These are phyloP conservation scores for Melanaphis sacchari DNA, from an alignment of 1,140 invertebrate genomes.

Conservation along the genomic window DNA sequence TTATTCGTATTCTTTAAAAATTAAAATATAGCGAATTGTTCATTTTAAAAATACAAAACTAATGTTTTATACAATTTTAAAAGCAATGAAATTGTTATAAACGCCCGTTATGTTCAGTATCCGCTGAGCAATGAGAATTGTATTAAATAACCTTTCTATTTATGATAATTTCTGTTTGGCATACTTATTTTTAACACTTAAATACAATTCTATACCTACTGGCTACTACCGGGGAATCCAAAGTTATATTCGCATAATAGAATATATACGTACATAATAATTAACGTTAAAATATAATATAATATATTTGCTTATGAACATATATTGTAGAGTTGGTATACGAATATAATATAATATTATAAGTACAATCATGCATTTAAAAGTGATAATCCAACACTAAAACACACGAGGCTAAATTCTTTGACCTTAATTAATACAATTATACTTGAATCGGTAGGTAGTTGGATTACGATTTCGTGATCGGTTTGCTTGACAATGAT, in stretches of 20 bases:
- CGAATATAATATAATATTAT: neutral
- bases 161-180: neutral
- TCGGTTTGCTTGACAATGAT: slow-evolving; percentile 42
- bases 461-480: slow-evolving; percentile 8
- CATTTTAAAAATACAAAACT: too few relatives aligned
- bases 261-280: neutral
- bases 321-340: neutral
- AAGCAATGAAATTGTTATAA: neutral
- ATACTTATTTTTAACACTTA: neutral
- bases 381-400: neutral
- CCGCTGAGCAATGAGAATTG: neutral
- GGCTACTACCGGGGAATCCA: neutral
- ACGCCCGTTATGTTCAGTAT: neutral
- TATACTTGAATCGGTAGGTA: neutral
- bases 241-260: neutral
- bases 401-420: neutral
- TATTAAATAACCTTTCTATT: neutral
- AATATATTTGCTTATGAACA: neutral
- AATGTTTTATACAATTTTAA: neutral
- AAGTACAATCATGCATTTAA: neutral
- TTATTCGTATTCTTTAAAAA: neutral
- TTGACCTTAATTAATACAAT: slow-evolving; percentile 46
- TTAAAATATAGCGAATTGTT: neutral
- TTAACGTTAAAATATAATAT: neutral
- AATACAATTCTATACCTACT: neutral